phyloP scores from a whole-genome alignment of 2,888 invertebrate species.

The Conomelus anceps region DNA sequence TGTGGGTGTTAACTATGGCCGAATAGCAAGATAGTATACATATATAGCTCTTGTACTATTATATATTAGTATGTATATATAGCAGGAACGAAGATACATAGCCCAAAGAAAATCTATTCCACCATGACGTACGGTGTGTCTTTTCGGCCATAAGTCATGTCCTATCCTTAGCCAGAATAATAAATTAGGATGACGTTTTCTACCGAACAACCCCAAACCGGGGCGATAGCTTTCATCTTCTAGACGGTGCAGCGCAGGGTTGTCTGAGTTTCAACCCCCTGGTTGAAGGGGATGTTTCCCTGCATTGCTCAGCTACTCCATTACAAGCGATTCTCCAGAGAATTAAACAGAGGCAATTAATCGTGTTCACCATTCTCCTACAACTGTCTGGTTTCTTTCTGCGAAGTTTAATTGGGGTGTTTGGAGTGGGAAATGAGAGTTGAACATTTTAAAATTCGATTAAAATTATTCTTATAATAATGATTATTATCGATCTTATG shows the following conservation, averaged over 20 bases:
- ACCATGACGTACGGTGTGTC: background rate
- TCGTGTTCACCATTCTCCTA: background rate
- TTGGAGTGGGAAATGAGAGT: background rate
- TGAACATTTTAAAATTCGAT: background rate
- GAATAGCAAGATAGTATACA: background rate
- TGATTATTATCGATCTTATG: too few relatives aligned
- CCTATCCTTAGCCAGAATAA: background rate
- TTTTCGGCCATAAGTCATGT: background rate
- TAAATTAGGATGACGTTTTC: background rate
- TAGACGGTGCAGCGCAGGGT: background rate
- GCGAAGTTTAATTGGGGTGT: background rate
- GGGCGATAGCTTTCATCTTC: background rate
- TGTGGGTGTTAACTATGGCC: background rate
- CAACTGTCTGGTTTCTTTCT: background rate
- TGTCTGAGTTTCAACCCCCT: background rate
- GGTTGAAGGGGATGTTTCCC: background rate
- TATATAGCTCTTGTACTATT: too few relatives aligned
- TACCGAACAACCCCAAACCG: background rate
- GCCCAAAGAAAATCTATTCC: background rate
- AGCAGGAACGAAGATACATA: background rate
- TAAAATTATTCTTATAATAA: too few relatives aligned
- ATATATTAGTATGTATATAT: background rate
- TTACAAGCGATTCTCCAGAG: background rate
- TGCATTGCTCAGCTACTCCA: background rate
- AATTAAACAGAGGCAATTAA: background rate